Evolutionary conservation across 2,113 vertebrate species (phyloP).

Genomic region (Charina bottae): DNA sequence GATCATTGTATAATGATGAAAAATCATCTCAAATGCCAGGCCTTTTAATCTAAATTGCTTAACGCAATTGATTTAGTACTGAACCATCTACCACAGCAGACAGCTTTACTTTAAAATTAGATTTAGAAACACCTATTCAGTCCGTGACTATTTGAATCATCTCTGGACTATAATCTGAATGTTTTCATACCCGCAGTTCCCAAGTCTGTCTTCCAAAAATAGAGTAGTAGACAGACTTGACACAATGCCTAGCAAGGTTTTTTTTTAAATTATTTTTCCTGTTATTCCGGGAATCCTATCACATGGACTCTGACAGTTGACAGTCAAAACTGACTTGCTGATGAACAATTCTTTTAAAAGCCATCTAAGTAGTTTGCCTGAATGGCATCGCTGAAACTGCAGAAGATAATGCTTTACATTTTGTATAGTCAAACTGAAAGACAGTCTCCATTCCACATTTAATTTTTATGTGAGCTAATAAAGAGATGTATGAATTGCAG

Average conservation of each 20-base stretch:
- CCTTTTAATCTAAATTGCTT: neutral
- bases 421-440: no score
- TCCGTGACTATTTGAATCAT: slow-evolving; percentile 15
- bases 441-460: neutral
- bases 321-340: neutral
- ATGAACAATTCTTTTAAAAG: neutral
- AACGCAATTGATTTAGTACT: neutral
- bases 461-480: neutral
- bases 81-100: neutral
- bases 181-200: neutral
- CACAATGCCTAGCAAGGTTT: slow-evolving; percentile 15
- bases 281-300: neutral
- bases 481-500: neutral
- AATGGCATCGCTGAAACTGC: neutral
- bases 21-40: neutral
- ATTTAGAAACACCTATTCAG: neutral
- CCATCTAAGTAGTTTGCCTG: neutral
- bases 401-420: neutral
- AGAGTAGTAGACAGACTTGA: neutral
- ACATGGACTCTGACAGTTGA: neutral
- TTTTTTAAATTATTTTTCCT: neutral
- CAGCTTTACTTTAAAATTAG: slow-evolving; percentile 12
- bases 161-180: slow-evolving; percentile 2
- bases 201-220: slow-evolving; percentile 11
- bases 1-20: neutral